Base-by-base conservation (phyloP, 2,797 vertebrate species). In the Rhinichthys osculus region DNA sequence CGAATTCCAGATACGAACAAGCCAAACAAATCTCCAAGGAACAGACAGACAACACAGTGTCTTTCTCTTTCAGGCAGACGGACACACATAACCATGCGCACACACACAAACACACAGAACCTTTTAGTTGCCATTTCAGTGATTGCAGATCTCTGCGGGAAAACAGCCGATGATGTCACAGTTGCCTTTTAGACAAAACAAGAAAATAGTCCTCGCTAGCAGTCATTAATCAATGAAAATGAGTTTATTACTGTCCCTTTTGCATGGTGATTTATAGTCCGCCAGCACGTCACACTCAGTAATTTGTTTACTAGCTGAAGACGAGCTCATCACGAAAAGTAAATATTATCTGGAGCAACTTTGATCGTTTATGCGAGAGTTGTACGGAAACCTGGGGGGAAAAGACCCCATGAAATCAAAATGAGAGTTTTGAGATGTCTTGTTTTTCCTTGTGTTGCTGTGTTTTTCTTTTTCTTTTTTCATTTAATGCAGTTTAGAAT, bases 151-250 rank as follows among this genome's bases (percentile, higher is more conserved):
- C 88, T 89, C 82, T 91, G 89, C 85, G 92, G 85, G 86, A 93
- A 94, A 94, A 92, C 91, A 92, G 94, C 93, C 92, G 92, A 95
- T 96, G 95, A 96, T 94, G 95, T 96, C 95, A 96, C 90, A 83
- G 86, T 91, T 92, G 17, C 17, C 9, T 92, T 91, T 94, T 93
- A 95, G 95, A 92, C 91, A 91, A 86, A 95, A 93, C 93, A 93
- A 90, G 92, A 95, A 94, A 93, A 90, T 89, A 17, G 64, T 85
- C 85, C 72, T 89, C 88, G 90, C 92, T 91, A 91, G 42, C 93
- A 40, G 62, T 92, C 92, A 89, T 95, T 93, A 92, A 93, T 94
- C 94, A 93, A 90, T 92, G 90, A 91, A 91, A 93, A 90, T 91
- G 87, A 91, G 91, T 94, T 94, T 95, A 94, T 93, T 93, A 93